Percentiles rank a stretch among this genome's conserved stretches.
Evolutionary conservation across 2,113 vertebrate species (phyloP).

Genomic region (Vidua chalybeata): DNA sequence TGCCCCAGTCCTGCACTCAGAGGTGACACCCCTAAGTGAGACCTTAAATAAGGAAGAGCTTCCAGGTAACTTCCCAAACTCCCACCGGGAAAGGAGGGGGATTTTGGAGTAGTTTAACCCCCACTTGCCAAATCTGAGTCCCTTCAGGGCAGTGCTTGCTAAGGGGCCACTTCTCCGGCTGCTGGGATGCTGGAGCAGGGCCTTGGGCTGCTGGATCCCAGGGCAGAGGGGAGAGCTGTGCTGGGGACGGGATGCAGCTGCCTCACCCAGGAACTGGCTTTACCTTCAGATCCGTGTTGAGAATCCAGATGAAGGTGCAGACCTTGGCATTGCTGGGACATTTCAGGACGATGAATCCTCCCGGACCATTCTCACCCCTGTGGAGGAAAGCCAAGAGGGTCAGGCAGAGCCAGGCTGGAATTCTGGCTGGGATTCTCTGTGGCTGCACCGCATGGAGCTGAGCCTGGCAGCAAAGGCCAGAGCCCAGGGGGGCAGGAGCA

Average conservation of each 20-base stretch:
- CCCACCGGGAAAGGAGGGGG: rapidly evolving
- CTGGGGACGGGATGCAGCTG: not conserved
- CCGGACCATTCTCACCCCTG: constrained; percentile 95
- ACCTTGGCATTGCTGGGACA: constrained; percentile 85
- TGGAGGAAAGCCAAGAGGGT: not conserved
- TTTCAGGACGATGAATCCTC: constrained; percentile 92
- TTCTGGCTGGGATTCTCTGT: not conserved
- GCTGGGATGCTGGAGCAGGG: not conserved
- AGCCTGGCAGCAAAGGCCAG: not conserved
- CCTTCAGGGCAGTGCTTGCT: not conserved
- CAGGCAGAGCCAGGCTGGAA: not conserved
- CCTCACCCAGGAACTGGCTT: not conserved
- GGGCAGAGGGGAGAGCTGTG: not conserved
- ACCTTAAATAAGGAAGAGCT: not conserved
- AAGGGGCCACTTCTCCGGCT: rapidly evolving
- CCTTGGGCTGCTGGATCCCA: not conserved
- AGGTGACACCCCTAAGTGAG: not conserved
- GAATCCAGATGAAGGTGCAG: constrained; percentile 96
- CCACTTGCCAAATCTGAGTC: not conserved
- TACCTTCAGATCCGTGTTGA: constrained; percentile 97
- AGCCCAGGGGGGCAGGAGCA: not conserved
- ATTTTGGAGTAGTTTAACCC: not conserved
- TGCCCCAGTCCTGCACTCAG: not conserved
- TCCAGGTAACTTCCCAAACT: not conserved
- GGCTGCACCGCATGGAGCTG: rapidly evolving